These are phyloP conservation scores for Lepilemur ruficaudatus DNA, from an alignment of 2,797 vertebrate genomes.

Conservation along the genomic window DNA sequence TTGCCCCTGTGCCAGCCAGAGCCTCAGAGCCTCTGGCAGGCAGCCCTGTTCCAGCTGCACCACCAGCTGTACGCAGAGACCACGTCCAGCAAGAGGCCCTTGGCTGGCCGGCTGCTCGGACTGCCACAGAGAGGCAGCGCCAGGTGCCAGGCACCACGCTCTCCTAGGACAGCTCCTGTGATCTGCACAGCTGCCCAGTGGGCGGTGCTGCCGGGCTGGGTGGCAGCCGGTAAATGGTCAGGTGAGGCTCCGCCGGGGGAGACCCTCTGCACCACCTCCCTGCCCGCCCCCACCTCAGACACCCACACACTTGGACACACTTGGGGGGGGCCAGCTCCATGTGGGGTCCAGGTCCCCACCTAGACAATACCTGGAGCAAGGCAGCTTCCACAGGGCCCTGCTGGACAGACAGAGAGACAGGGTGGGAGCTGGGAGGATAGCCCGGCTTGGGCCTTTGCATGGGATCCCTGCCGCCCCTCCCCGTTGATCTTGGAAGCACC, in stretches of 20 bases:
- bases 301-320: too few species aligned
- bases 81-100: background rate
- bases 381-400: background rate
- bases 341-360: fast-evolving
- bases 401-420: background rate
- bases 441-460: fast-evolving
- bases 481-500: background rate
- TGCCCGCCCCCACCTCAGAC: background rate
- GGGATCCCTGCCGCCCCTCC: too few species aligned
- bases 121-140: too few species aligned
- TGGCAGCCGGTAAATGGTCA: background rate
- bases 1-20: fast-evolving
- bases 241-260: background rate
- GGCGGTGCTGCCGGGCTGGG: too few species aligned
- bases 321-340: too few species aligned
- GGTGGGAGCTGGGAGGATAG: background rate
- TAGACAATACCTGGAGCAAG: too few species aligned
- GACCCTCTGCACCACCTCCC: background rate
- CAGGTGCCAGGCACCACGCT: fast-evolving
- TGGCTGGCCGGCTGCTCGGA: background rate
- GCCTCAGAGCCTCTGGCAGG: background rate
- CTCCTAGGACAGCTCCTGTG: too few species aligned
- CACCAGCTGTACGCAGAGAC: background rate
- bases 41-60: background rate
- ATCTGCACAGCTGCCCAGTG: fast-evolving